These are phyloP conservation scores for Gnathonemus longibarbis DNA, from an alignment of 2,113 vertebrate genomes.

Conservation along the genomic window DNA sequence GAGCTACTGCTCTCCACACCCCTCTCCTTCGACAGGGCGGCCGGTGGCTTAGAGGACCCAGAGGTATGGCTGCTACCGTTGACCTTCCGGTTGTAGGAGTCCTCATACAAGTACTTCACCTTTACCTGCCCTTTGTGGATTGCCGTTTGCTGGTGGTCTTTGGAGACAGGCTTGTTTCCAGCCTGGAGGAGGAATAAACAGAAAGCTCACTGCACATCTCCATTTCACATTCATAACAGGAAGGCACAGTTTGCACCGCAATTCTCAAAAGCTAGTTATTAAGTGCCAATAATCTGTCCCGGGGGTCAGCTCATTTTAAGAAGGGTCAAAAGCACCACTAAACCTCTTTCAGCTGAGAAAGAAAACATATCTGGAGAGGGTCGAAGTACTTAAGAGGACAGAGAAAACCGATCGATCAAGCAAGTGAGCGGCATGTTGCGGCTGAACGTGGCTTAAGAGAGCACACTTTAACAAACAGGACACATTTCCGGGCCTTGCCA, in stretches of 20 bases:
- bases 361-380: not conserved
- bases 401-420: not conserved
- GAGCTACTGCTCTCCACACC: conserved; percentile 67
- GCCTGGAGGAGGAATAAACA: conserved; percentile 37
- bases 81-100: conserved; percentile 73
- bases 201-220: not conserved
- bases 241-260: not conserved
- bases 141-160: conserved; percentile 64
- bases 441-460: not conserved
- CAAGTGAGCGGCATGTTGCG: not conserved
- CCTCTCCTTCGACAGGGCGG: conserved; percentile 67
- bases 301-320: not conserved
- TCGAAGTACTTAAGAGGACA: not conserved
- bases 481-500: not conserved
- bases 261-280: not conserved
- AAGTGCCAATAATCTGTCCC: not conserved
- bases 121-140: conserved; percentile 73
- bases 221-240: not conserved
- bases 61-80: conserved; percentile 52
- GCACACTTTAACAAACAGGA: not conserved
- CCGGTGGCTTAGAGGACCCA: conserved; percentile 62
- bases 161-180: conserved; percentile 66
- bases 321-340: not conserved
- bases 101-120: conserved; percentile 88
- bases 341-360: not conserved